These are phyloP conservation scores for Ophion slaviceki DNA, from an alignment of 2,888 invertebrate genomes.

Conservation along the genomic window DNA sequence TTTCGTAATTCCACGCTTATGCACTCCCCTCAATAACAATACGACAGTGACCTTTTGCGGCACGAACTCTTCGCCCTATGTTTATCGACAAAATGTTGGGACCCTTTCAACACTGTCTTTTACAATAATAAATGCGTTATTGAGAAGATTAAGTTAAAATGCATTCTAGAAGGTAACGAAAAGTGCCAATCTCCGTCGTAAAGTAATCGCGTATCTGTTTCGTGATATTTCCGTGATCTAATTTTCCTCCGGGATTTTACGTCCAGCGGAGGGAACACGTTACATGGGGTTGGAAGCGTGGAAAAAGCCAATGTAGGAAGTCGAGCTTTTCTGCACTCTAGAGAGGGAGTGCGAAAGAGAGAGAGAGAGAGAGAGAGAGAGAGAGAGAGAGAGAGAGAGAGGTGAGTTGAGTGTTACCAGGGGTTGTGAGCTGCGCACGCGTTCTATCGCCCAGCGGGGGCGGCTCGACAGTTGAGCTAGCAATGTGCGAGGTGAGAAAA, in stretches of 20 bases:
- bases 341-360: constrained; percentile 2
- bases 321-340: constrained; percentile 45
- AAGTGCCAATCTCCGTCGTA: neutral
- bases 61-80: too few species aligned
- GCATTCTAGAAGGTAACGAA: neutral
- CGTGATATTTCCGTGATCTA: constrained; percentile 69
- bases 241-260: constrained; percentile 65
- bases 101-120: too few species aligned
- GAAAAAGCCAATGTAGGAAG: constrained; percentile 36
- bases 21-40: too few species aligned
- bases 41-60: too few species aligned
- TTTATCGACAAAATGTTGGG: too few species aligned
- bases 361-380: constrained; percentile 19
- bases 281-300: constrained; percentile 13
- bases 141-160: too few species aligned
- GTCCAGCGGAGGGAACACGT: constrained; percentile 23
- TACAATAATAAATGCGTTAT: too few species aligned
- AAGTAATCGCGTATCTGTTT: constrained; percentile 13
- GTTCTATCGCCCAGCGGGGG: constrained; percentile 41
- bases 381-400: constrained; percentile 22
- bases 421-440: constrained; percentile 24
- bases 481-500: constrained; percentile 56
- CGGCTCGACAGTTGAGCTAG: constrained; percentile 61
- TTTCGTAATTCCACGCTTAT: too few species aligned
- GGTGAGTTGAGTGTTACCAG: constrained; percentile 6